Evolutionary conservation across 2,113 vertebrate species (phyloP).

Genomic region (Lichenostomus cassidix): DNA sequence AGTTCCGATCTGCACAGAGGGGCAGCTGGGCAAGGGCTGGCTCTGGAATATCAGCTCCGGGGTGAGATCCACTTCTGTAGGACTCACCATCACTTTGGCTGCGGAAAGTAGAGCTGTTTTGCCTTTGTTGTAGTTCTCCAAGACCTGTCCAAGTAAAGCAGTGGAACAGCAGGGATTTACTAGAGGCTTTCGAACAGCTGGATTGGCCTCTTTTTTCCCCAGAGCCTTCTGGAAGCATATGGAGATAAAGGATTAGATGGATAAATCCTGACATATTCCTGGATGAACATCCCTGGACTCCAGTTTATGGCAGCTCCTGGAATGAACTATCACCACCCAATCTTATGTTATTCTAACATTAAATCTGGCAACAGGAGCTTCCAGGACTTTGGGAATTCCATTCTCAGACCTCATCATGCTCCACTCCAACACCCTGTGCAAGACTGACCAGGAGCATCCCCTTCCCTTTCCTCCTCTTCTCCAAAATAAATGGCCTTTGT

Average conservation of each 20-base stretch:
- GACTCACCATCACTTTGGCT: conserved; percentile 99
- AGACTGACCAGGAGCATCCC: background rate
- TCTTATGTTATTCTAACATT: accelerated
- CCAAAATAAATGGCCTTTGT: accelerated
- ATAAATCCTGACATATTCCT: background rate
- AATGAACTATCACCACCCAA: background rate
- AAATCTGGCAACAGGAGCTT: background rate
- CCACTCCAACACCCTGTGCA: background rate
- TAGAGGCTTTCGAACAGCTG: background rate
- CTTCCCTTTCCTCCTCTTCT: background rate
- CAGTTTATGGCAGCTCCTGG: background rate
- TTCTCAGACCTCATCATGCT: background rate
- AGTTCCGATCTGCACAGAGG: conserved; percentile 60
- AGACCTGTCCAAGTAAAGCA: conserved; percentile 78
- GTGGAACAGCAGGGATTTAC: background rate
- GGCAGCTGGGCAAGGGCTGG: conserved; percentile 74
- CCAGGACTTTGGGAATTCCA: background rate
- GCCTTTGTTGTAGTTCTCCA: conserved; percentile 99
- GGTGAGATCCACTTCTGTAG: conserved; percentile 96
- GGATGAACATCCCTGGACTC: background rate
- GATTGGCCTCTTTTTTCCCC: background rate
- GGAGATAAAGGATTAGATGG: background rate
- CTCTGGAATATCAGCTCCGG: conserved; percentile 90
- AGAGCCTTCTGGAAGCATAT: background rate
- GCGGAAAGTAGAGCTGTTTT: conserved; percentile 96